Conservation (phyloP, 92 coral and sea anemone species). For the Parazoanthus swiftii region DNA sequence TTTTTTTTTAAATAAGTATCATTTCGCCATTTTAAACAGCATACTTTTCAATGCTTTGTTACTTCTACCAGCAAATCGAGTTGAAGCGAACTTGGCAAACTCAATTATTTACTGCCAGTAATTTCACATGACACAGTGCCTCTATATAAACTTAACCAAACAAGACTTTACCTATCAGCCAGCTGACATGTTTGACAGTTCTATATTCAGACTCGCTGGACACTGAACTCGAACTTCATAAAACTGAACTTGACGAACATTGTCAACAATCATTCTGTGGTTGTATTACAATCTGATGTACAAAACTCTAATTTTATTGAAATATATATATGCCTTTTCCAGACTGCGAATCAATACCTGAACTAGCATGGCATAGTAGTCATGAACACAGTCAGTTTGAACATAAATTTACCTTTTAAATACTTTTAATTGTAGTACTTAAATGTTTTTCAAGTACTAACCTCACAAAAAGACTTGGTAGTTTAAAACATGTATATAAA, state of each 20-base stretch:
- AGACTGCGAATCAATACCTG: background rate
- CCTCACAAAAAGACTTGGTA: too few relatives aligned
- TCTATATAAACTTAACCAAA: background rate
- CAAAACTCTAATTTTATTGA: background rate
- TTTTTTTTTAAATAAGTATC: background rate
- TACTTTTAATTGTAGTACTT: background rate
- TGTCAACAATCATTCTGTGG: background rate
- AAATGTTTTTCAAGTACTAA: background rate
- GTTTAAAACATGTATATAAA: background rate
- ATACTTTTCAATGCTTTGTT: background rate
- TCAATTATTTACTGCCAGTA: background rate
- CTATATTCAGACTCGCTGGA: background rate
- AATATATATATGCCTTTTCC: background rate
- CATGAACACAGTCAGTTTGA: background rate
- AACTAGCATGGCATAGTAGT: background rate
- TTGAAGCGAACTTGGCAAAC: background rate
- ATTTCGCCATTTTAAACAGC: background rate
- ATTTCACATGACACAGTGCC: background rate
- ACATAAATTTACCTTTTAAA: too few relatives aligned
- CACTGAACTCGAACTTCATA: background rate
- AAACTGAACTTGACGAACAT: background rate
- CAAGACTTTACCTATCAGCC: constrained; percentile 28
- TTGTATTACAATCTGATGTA: background rate
- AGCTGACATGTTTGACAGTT: constrained; percentile 22
- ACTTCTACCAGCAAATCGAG: background rate